A percentile compares a stretch with the other conserved stretches of the same genome.
Conservation (phyloP, 2,797 vertebrate genomes). For the Ctenopoma multispine region DNA sequence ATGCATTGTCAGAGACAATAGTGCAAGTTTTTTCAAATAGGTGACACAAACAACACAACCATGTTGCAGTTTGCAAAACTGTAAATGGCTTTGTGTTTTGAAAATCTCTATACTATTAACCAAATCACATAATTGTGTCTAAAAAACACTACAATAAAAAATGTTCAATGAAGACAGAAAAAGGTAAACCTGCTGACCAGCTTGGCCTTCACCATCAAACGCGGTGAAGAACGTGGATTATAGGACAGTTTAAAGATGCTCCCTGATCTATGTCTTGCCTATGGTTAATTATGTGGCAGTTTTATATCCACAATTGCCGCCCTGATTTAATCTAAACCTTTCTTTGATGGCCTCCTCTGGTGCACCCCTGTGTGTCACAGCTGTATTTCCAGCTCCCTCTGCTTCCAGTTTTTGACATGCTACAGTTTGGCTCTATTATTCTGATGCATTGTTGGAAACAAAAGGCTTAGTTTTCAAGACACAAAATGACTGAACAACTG, state of each 20-base stretch:
- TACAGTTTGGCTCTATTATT: conserved; percentile 22
- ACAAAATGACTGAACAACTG: not conserved
- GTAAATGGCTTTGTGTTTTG: conserved; percentile 33
- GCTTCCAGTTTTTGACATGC: conserved; percentile 8
- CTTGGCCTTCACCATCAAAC: not conserved
- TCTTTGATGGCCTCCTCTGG: conserved; percentile 12
- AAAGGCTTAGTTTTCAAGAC: conserved; percentile 15
- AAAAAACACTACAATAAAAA: not conserved
- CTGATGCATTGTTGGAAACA: conserved; percentile 21
- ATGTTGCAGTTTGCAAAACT: conserved; percentile 23
- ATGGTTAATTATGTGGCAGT: not conserved
- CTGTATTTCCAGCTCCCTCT: not conserved
- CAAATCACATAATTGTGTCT: conserved; percentile 25
- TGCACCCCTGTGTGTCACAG: conserved; percentile 2
- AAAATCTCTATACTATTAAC: conserved; percentile 33
- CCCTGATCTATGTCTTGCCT: not conserved
- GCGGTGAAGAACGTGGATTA: not conserved
- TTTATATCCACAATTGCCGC: conserved; percentile 6
- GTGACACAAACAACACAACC: conserved; percentile 46
- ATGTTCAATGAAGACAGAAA: not conserved
- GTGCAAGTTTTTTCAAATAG: conserved; percentile 38
- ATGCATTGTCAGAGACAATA: conserved; percentile 49
- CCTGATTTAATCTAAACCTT: conserved; percentile 26
- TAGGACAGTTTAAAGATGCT: conserved; percentile 2
- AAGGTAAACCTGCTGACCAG: conserved; percentile 3